Evolutionary conservation across 1,140 invertebrate species (phyloP).

Genomic region (Brachystomella parvula): DNA sequence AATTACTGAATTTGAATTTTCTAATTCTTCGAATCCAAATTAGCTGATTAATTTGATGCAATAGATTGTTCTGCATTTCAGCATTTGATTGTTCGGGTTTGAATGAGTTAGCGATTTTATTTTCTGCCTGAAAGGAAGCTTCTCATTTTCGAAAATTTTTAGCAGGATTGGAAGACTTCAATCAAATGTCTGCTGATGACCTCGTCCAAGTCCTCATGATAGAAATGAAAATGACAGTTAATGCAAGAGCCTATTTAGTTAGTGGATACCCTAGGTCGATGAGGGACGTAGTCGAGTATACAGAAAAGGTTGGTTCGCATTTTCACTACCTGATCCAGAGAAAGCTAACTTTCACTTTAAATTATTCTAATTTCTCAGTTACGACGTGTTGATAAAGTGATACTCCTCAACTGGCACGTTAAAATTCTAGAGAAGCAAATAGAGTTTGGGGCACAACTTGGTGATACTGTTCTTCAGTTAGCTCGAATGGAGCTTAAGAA

Average conservation of each 20-base stretch:
- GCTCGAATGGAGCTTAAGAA: slow-evolving; percentile 78
- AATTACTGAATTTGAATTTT: too few relatives aligned
- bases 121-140: too few relatives aligned
- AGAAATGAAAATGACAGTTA: slow-evolving; percentile 84
- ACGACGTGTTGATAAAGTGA: slow-evolving; percentile 72
- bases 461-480: slow-evolving; percentile 72
- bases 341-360: background rate
- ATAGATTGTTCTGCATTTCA: too few relatives aligned
- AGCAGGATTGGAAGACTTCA: slow-evolving; percentile 47
- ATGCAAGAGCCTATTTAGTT: slow-evolving; percentile 84
- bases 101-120: too few relatives aligned
- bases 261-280: slow-evolving; percentile 91
- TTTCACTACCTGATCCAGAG: background rate
- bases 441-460: slow-evolving; percentile 76
- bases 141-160: too few relatives aligned
- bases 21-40: too few relatives aligned
- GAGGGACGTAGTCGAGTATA: slow-evolving; percentile 81
- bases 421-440: slow-evolving; percentile 76
- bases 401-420: slow-evolving; percentile 75
- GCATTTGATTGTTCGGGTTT: too few relatives aligned
- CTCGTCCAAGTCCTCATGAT: slow-evolving; percentile 75
- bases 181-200: slow-evolving; percentile 69
- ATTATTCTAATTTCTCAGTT: slow-evolving; percentile 52
- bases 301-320: slow-evolving; percentile 61
- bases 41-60: too few relatives aligned